A percentile compares a stretch with the other conserved stretches of the same genome.
These are phyloP conservation scores for Heliothis peltigera DNA, from an alignment of 2,888 invertebrate species.

Conservation along the genomic window DNA sequence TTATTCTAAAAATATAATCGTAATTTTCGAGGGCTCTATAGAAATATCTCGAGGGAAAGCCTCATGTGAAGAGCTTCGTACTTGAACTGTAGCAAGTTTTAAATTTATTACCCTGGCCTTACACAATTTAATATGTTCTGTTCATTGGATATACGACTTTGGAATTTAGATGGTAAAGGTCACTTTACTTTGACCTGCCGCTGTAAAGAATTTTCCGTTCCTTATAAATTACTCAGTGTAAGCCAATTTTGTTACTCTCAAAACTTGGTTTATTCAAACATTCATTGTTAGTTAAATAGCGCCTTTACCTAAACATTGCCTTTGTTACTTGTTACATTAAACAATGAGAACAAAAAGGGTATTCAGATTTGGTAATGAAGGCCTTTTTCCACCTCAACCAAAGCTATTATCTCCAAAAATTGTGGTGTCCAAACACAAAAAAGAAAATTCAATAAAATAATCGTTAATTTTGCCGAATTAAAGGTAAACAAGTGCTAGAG, in stretches of 20 bases:
- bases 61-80: constrained; percentile 50
- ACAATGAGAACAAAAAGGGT: constrained; percentile 23
- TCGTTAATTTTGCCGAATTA: neutral
- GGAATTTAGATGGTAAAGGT: constrained; percentile 36
- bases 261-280: constrained; percentile 26
- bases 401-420: neutral
- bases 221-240: constrained; percentile 41
- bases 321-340: constrained; percentile 11
- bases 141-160: constrained; percentile 49
- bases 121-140: constrained; percentile 49
- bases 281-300: constrained; percentile 7
- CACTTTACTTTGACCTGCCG: constrained; percentile 34
- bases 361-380: constrained; percentile 1
- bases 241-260: constrained; percentile 23
- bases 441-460: neutral
- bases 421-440: neutral
- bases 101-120: constrained; percentile 57
- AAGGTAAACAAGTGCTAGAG: too few species aligned
- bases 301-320: neutral
- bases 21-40: constrained; percentile 48
- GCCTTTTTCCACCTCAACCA: neutral
- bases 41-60: constrained; percentile 46
- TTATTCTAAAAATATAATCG: constrained; percentile 41
- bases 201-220: constrained; percentile 12
- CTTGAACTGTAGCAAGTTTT: constrained; percentile 51